phyloP scores from a whole-genome alignment of 2,113 vertebrate genomes.

The Lichenostomus cassidix region DNA sequence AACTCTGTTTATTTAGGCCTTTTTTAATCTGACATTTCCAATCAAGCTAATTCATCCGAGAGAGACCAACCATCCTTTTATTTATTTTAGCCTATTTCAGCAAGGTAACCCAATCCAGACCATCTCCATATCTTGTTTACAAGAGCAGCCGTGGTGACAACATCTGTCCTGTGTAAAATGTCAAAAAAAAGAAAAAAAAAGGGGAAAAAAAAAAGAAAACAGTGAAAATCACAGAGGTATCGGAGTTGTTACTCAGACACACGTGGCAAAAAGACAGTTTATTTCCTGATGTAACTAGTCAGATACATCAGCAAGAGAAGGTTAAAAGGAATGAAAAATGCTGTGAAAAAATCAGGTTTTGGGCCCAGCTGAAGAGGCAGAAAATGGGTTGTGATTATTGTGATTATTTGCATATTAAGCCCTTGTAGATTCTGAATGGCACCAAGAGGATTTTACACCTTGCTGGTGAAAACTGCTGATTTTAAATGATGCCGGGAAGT shows the following conservation, averaged over 20 bases:
- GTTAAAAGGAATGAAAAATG: background rate
- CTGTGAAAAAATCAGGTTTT: background rate
- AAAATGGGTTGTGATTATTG: background rate
- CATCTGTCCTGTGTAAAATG: constrained; percentile 74
- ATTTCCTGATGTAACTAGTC: background rate
- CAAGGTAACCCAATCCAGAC: constrained; percentile 75
- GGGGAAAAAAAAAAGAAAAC: rapidly evolving
- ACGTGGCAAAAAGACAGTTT: rapidly evolving
- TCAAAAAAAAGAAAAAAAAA: background rate
- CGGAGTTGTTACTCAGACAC: background rate
- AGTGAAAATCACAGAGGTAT: background rate
- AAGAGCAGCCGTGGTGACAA: constrained; percentile 50
- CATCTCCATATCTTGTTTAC: constrained; percentile 75
- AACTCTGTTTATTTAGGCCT: constrained; percentile 79
- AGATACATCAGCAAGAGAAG: background rate
- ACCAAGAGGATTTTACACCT: background rate
- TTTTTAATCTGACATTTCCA: constrained; percentile 80
- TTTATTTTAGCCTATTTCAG: constrained; percentile 78
- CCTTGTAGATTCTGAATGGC: background rate
- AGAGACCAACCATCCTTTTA: constrained; percentile 76
- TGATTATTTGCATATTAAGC: background rate
- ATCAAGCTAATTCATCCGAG: constrained; percentile 82
- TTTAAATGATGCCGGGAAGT: background rate
- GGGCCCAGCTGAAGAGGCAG: background rate
- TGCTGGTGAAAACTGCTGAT: background rate